A percentile compares a stretch with the other conserved stretches of the same genome.
Evolutionary conservation across 2,113 vertebrate species (phyloP).

Genomic region (Illadopsis cleaveri): DNA sequence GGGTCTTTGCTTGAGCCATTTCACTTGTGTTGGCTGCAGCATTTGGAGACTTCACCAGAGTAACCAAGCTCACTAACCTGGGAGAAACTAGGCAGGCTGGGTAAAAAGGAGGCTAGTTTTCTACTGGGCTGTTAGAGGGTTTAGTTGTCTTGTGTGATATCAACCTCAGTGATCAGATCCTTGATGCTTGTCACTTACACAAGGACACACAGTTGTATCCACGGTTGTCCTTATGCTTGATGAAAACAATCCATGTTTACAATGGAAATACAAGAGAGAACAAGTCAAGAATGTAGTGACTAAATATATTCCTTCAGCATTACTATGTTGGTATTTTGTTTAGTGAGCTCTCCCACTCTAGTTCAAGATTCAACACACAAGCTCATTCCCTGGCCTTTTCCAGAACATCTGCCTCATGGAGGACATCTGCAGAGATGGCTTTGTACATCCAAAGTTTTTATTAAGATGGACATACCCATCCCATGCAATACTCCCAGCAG

Average conservation of each 20-base stretch:
- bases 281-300: neutral
- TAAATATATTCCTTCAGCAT: constrained; percentile 1
- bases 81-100: neutral
- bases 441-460: neutral
- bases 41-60: neutral
- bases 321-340: constrained; percentile 11
- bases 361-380: neutral
- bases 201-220: neutral
- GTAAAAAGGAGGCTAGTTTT: neutral
- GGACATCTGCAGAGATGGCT: neutral
- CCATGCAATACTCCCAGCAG: neutral
- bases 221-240: rapidly evolving
- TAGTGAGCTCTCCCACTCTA: neutral
- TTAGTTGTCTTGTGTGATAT: neutral
- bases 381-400: neutral
- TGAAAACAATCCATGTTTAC: neutral
- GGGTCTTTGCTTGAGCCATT: neutral
- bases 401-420: neutral
- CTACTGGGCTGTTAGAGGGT: neutral
- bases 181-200: neutral
- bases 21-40: neutral
- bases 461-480: neutral
- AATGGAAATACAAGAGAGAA: neutral
- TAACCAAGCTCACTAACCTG: neutral
- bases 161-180: neutral